Percentiles rank a stretch among this genome's conserved stretches.
Conservation (phyloP, 2,797 vertebrate genomes). For the Hipposideros larvatus region DNA sequence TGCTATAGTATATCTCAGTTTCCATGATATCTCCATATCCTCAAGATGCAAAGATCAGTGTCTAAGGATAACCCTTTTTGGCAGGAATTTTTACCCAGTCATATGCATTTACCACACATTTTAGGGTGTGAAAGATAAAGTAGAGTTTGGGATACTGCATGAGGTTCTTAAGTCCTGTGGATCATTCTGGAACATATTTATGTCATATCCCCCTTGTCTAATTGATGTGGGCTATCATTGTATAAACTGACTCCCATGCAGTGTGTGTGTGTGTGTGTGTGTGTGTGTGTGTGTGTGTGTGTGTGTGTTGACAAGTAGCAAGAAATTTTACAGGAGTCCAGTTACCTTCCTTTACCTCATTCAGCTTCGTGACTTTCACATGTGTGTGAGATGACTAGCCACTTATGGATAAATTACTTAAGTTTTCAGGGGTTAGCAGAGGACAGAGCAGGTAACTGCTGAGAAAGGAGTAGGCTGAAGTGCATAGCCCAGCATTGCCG, state of each 20-base stretch:
- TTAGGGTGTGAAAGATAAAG: not conserved
- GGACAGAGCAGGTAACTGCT: not conserved
- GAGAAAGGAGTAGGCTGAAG: not conserved
- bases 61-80: not conserved
- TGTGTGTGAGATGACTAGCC: not conserved
- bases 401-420: not conserved
- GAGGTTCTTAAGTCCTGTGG: not conserved
- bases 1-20: not conserved
- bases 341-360: not conserved
- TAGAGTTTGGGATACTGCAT: not conserved
- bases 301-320: not conserved
- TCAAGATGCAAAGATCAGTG: not conserved
- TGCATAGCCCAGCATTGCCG: rapidly evolving
- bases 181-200: not conserved
- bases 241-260: not conserved
- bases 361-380: not conserved
- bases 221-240: not conserved
- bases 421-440: not conserved
- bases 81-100: not conserved
- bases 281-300: not conserved
- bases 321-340: not conserved
- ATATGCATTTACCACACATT: not conserved
- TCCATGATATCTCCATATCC: not conserved
- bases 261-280: not conserved
- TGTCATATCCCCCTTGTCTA: not conserved